A percentile compares a stretch with the other conserved stretches of the same genome.
Evolutionary conservation across 2,113 vertebrate species (phyloP).

Genomic region (Cariama cristata): DNA sequence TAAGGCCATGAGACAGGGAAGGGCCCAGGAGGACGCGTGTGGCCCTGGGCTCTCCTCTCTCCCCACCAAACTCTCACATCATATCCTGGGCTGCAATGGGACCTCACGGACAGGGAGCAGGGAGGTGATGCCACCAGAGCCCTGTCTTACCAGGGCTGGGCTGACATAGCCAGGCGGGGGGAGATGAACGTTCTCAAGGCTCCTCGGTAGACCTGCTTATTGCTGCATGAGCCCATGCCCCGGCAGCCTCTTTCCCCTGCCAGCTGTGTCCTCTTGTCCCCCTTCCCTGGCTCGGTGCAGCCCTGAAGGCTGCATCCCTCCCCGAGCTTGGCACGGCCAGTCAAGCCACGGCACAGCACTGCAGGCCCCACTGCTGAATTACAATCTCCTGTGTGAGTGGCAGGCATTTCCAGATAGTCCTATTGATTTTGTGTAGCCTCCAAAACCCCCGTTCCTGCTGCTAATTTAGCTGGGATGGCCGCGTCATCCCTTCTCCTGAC

Average conservation of each 20-base stretch:
- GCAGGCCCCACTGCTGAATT: background rate
- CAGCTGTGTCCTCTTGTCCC: background rate
- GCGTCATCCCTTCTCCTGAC: background rate
- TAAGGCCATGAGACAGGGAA: background rate
- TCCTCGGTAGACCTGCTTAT: background rate
- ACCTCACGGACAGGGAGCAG: fast-evolving
- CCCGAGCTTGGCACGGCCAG: background rate
- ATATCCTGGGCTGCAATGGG: fast-evolving
- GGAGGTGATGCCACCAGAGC: background rate
- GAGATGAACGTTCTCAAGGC: background rate
- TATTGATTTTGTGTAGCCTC: conserved; percentile 56
- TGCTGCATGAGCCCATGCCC: fast-evolving
- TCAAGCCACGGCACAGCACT: background rate
- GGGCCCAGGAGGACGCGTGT: background rate
- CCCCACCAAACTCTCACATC: background rate
- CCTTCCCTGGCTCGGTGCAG: background rate
- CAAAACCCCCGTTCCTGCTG: background rate
- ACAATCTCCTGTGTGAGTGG: background rate
- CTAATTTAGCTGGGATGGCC: conserved; percentile 54
- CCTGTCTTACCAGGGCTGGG: background rate
- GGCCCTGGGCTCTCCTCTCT: background rate
- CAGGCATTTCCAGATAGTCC: conserved; percentile 28
- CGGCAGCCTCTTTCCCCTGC: background rate
- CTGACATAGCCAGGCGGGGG: background rate
- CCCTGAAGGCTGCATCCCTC: background rate